Evolutionary conservation across 2,888 invertebrate genomes (phyloP).

Genomic region (Temnothorax rugatulus): DNA sequence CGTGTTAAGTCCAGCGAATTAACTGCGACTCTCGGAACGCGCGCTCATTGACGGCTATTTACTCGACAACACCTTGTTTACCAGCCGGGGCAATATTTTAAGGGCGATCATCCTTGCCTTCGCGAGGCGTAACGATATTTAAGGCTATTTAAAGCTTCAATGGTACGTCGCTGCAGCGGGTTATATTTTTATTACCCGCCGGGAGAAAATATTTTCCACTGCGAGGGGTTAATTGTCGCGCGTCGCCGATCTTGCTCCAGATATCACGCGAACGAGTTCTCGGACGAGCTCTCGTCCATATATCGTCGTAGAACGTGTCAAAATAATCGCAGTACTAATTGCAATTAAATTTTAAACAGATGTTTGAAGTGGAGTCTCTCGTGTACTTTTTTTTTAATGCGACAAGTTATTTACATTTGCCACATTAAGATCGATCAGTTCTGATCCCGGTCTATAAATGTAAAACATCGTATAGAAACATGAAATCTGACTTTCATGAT

Average conservation of each 20-base stretch:
- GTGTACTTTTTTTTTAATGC: no score
- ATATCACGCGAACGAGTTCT: conserved; percentile 35
- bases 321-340: neutral
- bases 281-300: neutral
- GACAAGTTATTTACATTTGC: no score
- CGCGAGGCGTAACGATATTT: conserved; percentile 31
- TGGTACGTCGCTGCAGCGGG: conserved; percentile 12
- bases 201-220: conserved; percentile 50
- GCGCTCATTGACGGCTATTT: conserved; percentile 39
- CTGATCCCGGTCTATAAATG: no score
- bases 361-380: no score
- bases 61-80: conserved; percentile 33
- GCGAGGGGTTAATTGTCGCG: conserved; percentile 51
- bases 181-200: conserved; percentile 47
- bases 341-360: neutral
- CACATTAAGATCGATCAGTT: no score
- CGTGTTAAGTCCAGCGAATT: neutral
- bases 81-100: conserved; percentile 15
- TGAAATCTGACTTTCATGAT: neutral
- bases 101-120: conserved; percentile 39
- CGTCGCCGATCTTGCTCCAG: conserved; percentile 45
- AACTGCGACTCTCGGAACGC: neutral
- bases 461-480: neutral
- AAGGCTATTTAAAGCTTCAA: conserved; percentile 45
- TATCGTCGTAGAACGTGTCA: neutral